phyloP scores from a whole-genome alignment of 1,140 invertebrate genomes.

The Macrocentrus cingulum region DNA sequence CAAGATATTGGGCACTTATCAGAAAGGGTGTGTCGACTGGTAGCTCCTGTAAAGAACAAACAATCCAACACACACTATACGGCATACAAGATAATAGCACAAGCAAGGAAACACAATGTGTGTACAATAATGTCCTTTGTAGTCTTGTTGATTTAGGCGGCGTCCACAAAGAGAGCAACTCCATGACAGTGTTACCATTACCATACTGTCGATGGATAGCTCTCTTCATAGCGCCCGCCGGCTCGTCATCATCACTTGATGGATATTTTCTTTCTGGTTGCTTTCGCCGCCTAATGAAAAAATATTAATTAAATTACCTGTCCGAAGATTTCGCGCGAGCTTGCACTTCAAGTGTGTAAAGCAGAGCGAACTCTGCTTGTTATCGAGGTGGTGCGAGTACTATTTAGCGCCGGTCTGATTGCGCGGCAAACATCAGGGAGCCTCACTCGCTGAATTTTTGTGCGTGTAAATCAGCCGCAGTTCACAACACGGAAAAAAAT shows the following conservation, averaged over 20 bases:
- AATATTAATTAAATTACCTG: too few relatives aligned
- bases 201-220: constrained; percentile 72
- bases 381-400: constrained; percentile 53
- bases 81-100: too few relatives aligned
- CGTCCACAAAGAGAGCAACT: constrained; percentile 70
- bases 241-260: neutral
- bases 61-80: neutral
- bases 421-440: constrained; percentile 40
- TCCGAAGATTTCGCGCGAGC: neutral
- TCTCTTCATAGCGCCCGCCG: constrained; percentile 65
- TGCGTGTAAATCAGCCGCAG: neutral
- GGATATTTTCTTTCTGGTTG: neutral
- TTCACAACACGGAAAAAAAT: too few relatives aligned
- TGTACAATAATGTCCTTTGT: too few relatives aligned
- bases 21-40: too few relatives aligned
- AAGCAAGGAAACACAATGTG: neutral
- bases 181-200: constrained; percentile 66
- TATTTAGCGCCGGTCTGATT: constrained; percentile 54
- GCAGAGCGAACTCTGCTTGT: constrained; percentile 34
- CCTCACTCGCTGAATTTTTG: constrained; percentile 27
- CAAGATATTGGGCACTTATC: too few relatives aligned
- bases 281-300: neutral
- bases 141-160: constrained; percentile 48
- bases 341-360: constrained; percentile 26
- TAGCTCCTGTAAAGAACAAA: too few relatives aligned